Conservation (phyloP, 1,140 invertebrate species). For the Drosophila kurseongensis region DNA sequence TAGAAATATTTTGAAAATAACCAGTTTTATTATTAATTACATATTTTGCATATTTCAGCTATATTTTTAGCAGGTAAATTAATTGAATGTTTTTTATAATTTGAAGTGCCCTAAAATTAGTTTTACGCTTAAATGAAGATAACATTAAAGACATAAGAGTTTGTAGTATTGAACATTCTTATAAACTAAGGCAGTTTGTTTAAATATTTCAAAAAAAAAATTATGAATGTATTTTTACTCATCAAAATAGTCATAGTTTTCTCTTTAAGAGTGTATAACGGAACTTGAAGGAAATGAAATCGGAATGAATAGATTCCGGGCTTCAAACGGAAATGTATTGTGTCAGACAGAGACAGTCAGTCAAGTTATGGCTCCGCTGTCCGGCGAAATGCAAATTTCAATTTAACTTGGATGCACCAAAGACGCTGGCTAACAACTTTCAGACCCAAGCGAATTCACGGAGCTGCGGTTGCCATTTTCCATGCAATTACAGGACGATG, state of each 20-base stretch:
- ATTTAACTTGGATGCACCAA: constrained; percentile 32
- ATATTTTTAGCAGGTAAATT: too few species aligned
- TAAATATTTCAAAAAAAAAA: too few species aligned
- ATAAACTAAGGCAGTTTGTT: too few species aligned
- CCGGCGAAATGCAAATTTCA: constrained; percentile 55
- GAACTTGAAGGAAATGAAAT: constrained; percentile 41
- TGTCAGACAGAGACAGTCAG: constrained; percentile 1
- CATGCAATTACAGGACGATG: constrained; percentile 51
- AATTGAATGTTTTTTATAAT: too few species aligned
- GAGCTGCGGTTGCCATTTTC: constrained; percentile 61
- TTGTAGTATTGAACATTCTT: too few species aligned
- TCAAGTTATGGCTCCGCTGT: constrained; percentile 55
- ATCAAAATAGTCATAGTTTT: background rate
- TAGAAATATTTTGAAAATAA: too few species aligned
- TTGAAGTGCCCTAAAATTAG: too few species aligned
- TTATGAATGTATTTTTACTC: too few species aligned
- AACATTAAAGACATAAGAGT: too few species aligned
- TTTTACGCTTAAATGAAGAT: too few species aligned
- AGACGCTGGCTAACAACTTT: constrained; percentile 12
- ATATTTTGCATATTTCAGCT: too few species aligned
- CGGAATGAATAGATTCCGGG: constrained; percentile 28
- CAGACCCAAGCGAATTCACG: constrained; percentile 4
- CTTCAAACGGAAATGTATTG: constrained; percentile 56
- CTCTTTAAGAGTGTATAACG: constrained; percentile 2
- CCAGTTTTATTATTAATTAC: too few species aligned